Percentiles rank a stretch among this genome's conserved stretches.
These are phyloP conservation scores for Anomalospiza imberbis DNA, from an alignment of 2,797 vertebrate genomes.

Conservation along the genomic window DNA sequence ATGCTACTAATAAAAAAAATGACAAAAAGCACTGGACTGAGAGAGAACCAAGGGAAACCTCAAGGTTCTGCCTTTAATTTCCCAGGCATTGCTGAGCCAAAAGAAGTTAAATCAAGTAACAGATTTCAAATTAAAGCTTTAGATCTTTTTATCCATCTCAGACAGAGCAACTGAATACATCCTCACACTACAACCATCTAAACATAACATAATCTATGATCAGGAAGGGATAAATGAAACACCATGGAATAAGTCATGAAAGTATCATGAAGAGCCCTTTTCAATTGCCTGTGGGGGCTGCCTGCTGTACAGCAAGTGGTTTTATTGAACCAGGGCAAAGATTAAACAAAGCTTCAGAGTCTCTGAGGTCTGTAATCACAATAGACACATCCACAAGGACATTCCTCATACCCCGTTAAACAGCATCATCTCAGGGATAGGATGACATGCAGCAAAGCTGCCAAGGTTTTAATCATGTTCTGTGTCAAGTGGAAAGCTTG, in stretches of 20 bases:
- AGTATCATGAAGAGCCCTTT: not conserved
- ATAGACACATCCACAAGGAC: not conserved
- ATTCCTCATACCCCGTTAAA: not conserved
- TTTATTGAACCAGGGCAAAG: conserved; percentile 3
- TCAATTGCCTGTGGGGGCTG: not conserved
- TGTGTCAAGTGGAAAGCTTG: not conserved
- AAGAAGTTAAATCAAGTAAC: not conserved
- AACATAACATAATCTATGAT: not conserved
- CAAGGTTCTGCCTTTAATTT: conserved; percentile 52
- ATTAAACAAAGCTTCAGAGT: not conserved
- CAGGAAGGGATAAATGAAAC: conserved; percentile 2
- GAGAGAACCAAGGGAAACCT: conserved; percentile 32
- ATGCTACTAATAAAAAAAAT: conserved; percentile 15
- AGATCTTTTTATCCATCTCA: not conserved
- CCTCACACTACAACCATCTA: not conserved
- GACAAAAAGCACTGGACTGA: conserved; percentile 21
- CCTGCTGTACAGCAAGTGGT: not conserved
- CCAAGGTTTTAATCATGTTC: not conserved
- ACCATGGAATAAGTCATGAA: not conserved
- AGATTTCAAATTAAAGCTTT: conserved; percentile 10
- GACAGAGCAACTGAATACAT: not conserved
- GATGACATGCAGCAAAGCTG: not conserved
- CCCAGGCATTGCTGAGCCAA: conserved; percentile 10
- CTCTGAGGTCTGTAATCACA: not conserved
- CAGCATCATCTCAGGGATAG: not conserved